Evolutionary conservation across 2,797 vertebrate species (phyloP).

Genomic region (Microchirus variegatus): DNA sequence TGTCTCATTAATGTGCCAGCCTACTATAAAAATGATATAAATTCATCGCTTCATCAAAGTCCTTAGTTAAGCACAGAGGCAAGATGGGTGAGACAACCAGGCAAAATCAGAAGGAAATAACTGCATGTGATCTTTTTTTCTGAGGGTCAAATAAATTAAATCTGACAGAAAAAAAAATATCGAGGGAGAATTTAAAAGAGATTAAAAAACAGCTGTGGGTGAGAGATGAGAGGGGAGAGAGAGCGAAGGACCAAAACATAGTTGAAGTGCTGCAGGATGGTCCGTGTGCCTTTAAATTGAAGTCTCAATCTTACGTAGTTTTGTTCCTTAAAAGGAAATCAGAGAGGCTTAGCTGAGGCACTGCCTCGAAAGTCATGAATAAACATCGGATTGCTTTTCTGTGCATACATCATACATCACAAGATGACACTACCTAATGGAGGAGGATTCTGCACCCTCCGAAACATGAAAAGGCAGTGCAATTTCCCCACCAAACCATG

Average conservation of each 20-base stretch:
- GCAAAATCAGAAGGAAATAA: conserved; percentile 77
- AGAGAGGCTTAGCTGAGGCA: conserved; percentile 76
- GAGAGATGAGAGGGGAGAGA: conserved; percentile 45
- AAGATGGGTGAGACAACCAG: conserved; percentile 62
- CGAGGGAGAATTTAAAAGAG: conserved; percentile 75
- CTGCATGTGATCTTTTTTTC: conserved; percentile 74
- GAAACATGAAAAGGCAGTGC: conserved; percentile 81
- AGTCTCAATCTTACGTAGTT: conserved; percentile 82
- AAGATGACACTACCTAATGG: conserved; percentile 83
- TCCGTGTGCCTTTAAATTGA: conserved; percentile 79
- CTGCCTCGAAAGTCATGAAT: conserved; percentile 85
- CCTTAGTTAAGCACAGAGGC: conserved; percentile 68
- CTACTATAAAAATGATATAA: conserved; percentile 60
- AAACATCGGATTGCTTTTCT: conserved; percentile 82
- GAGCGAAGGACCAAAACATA: conserved; percentile 26
- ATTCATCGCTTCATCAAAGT: conserved; percentile 76
- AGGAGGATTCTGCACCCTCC: conserved; percentile 77
- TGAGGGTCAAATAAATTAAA: conserved; percentile 81
- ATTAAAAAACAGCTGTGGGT: conserved; percentile 41
- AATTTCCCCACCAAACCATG: conserved; percentile 79
- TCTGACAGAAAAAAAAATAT: conserved; percentile 79
- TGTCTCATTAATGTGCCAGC: conserved; percentile 66
- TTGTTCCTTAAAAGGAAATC: conserved; percentile 87
- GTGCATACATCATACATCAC: conserved; percentile 85
- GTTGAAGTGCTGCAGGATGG: conserved; percentile 64